Evolutionary conservation across 2,888 invertebrate genomes (phyloP).

Genomic region (Entomobrya proxima): DNA sequence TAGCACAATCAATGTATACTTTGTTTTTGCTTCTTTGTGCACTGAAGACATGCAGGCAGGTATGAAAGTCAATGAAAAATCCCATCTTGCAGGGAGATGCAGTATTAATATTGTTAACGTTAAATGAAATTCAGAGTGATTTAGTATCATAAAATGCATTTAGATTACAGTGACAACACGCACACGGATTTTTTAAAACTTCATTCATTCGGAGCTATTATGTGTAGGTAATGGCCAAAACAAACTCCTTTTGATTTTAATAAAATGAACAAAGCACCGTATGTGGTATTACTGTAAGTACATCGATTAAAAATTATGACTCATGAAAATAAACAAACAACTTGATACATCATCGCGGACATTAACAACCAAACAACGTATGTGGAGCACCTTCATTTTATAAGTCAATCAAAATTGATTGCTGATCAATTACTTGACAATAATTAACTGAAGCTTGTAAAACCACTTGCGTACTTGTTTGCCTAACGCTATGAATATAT

Average conservation of each 20-base stretch:
- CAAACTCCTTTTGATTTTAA: too few relatives aligned
- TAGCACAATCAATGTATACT: constrained; percentile 10
- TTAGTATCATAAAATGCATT: background rate
- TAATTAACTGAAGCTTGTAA: background rate
- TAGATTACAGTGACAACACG: background rate
- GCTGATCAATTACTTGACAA: background rate
- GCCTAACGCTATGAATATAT: background rate
- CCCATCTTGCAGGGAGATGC: background rate
- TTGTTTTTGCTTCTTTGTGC: too few relatives aligned
- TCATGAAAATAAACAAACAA: too few relatives aligned
- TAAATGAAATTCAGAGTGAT: background rate
- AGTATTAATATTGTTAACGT: background rate
- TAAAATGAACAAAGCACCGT: too few relatives aligned
- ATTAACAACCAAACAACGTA: too few relatives aligned
- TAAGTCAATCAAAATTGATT: constrained; percentile 1
- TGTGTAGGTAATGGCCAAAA: too few relatives aligned
- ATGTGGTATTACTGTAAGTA: too few relatives aligned
- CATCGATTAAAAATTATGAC: too few relatives aligned
- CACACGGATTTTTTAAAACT: too few relatives aligned
- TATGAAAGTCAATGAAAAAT: background rate
- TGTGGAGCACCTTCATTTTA: background rate
- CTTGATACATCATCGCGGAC: too few relatives aligned
- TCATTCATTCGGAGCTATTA: too few relatives aligned
- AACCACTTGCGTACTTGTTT: background rate
- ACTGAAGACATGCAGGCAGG: background rate